Percentiles rank a stretch among this genome's conserved stretches.
Conservation (phyloP, 2,797 vertebrate species). For the Mus minutoides region DNA sequence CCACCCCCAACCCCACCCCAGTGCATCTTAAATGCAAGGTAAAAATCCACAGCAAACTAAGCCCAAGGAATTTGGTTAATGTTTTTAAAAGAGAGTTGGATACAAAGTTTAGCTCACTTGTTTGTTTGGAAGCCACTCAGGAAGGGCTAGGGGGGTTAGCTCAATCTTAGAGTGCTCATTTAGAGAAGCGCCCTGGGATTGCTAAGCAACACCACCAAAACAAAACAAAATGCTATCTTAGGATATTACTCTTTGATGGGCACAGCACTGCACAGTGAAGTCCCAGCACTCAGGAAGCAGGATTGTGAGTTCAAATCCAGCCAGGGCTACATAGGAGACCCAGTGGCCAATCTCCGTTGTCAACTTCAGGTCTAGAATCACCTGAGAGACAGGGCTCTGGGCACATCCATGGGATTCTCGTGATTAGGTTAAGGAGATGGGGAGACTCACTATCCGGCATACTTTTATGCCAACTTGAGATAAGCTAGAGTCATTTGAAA, state of each 20-base stretch:
- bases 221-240: neutral
- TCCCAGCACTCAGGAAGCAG: neutral
- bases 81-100: neutral
- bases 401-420: neutral
- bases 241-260: neutral
- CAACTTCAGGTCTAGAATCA: neutral
- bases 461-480: neutral
- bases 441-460: too few species aligned
- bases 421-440: neutral
- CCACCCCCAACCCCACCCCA: too few species aligned
- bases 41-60: neutral
- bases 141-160: neutral
- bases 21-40: neutral
- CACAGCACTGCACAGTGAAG: neutral
- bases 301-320: neutral
- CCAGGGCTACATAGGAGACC: neutral
- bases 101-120: neutral
- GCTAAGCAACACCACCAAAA: neutral
- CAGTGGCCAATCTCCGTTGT: neutral
- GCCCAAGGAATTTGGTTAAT: neutral
- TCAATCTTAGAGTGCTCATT: neutral
- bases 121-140: neutral
- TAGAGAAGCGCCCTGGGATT: neutral
- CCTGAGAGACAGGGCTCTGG: neutral
- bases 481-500: neutral